A percentile compares a stretch with the other conserved stretches of the same genome.
Evolutionary conservation across 1,140 invertebrate species (phyloP).

Genomic region (Macrocentrus cingulum): DNA sequence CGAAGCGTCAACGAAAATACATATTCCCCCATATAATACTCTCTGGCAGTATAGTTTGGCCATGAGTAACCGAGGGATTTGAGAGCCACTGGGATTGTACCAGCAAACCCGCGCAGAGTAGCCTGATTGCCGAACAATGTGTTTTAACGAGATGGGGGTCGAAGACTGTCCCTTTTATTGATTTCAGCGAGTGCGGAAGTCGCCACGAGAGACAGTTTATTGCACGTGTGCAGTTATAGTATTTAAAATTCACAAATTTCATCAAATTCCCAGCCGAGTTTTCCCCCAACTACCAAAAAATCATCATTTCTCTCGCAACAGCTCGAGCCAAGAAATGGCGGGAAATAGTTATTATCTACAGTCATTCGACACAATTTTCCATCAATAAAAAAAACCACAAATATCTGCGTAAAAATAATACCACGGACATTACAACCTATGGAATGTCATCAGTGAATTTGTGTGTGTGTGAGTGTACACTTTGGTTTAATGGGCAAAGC

Average conservation of each 20-base stretch:
- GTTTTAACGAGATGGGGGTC: slow-evolving; percentile 40
- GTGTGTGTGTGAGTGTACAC: too few species aligned
- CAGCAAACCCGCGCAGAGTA: slow-evolving; percentile 28
- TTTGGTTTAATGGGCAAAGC: slow-evolving; percentile 10
- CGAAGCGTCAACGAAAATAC: not conserved
- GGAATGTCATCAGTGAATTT: too few species aligned
- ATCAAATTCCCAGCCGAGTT: not conserved
- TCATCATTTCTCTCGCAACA: too few species aligned
- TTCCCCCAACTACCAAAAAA: too few species aligned
- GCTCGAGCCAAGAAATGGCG: too few species aligned
- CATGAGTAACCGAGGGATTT: slow-evolving; percentile 18
- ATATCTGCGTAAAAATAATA: too few species aligned
- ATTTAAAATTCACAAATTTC: slow-evolving; percentile 14
- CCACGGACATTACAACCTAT: too few species aligned
- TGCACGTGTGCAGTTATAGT: not conserved
- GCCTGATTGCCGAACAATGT: slow-evolving; percentile 42
- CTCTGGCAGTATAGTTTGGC: not conserved
- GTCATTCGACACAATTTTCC: too few species aligned
- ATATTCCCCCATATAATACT: not conserved
- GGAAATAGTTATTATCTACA: too few species aligned
- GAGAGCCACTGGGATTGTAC: slow-evolving; percentile 20
- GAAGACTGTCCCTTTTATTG: slow-evolving; percentile 41
- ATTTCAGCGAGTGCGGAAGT: slow-evolving; percentile 34
- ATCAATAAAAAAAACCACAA: too few species aligned
- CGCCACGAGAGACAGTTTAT: slow-evolving; percentile 31